Conservation (phyloP, 2,888 invertebrate species). For the Caenorhabditis auriculariae region DNA sequence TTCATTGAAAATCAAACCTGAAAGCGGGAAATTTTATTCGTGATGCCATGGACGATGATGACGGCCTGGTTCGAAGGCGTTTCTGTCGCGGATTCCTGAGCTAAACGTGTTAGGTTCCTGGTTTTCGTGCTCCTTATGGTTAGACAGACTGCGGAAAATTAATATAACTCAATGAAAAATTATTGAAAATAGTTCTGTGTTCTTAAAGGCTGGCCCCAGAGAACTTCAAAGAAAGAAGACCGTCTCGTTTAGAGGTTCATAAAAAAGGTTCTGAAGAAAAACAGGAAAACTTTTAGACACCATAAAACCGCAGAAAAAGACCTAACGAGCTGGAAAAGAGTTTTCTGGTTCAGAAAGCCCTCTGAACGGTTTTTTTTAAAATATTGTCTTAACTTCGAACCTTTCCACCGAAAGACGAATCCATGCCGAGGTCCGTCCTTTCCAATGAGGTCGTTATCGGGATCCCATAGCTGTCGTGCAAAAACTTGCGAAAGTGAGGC, state of each 20-base stretch:
- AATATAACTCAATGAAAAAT: too few species aligned
- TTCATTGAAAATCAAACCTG: constrained; percentile 25
- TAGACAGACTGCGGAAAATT: too few species aligned
- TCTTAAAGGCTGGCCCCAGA: too few species aligned
- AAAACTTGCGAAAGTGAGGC: constrained; percentile 47
- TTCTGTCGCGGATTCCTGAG: constrained; percentile 4
- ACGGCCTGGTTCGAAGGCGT: constrained; percentile 44
- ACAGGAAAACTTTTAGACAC: too few species aligned
- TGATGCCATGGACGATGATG: constrained; percentile 61
- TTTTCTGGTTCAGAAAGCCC: background rate
- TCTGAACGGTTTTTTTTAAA: background rate
- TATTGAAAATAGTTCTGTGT: too few species aligned
- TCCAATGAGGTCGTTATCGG: constrained; percentile 50
- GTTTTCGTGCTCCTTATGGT: too few species aligned
- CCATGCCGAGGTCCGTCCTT: constrained; percentile 54
- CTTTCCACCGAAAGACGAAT: constrained; percentile 56
- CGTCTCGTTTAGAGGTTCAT: too few species aligned
- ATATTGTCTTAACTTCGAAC: constrained; percentile 7
- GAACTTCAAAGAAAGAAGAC: too few species aligned
- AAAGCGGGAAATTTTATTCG: constrained; percentile 56
- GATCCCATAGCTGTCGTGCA: constrained; percentile 53
- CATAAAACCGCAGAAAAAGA: background rate
- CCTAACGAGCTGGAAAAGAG: background rate
- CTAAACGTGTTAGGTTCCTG: too few species aligned
- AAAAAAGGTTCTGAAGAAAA: too few species aligned